phyloP scores from a whole-genome alignment of 2,113 vertebrate genomes.

The Oryzias woworae region DNA sequence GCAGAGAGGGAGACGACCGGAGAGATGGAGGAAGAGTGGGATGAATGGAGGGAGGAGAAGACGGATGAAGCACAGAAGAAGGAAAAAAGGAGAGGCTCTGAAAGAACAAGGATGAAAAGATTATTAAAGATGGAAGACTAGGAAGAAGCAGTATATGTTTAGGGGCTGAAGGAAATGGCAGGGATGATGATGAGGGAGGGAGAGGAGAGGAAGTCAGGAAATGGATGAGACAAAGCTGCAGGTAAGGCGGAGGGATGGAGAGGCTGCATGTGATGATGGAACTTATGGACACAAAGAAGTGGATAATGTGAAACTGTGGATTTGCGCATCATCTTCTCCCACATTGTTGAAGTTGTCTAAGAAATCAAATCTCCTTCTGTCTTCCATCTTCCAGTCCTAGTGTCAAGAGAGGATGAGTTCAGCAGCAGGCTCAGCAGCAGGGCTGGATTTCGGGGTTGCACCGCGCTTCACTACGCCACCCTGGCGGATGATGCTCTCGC shows the following conservation, averaged over 20 bases:
- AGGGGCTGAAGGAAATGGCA: slow-evolving; percentile 53
- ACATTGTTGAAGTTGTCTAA: no score
- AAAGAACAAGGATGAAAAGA: slow-evolving; percentile 32
- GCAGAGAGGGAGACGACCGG: slow-evolving; percentile 60
- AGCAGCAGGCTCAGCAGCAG: slow-evolving; percentile 89
- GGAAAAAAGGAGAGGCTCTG: slow-evolving; percentile 27
- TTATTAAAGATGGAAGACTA: slow-evolving; percentile 35
- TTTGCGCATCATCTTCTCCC: no score
- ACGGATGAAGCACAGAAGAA: slow-evolving; percentile 55
- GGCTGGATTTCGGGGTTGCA: slow-evolving; percentile 91
- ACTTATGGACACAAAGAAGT: slow-evolving; percentile 57
- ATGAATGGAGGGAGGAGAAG: slow-evolving; percentile 56
- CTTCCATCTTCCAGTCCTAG: slow-evolving; percentile 80
- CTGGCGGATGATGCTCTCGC: slow-evolving; percentile 84
- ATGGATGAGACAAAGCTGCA: slow-evolving; percentile 65
- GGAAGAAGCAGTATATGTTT: slow-evolving; percentile 32
- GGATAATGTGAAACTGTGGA: no score
- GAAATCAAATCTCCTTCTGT: background rate
- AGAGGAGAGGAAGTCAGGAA: slow-evolving; percentile 66
- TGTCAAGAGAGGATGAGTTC: slow-evolving; percentile 94
- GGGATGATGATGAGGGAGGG: slow-evolving; percentile 30
- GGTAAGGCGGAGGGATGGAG: slow-evolving; percentile 40
- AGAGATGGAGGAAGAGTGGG: slow-evolving; percentile 59
- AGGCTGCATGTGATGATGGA: slow-evolving; percentile 59
- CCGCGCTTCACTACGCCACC: slow-evolving; percentile 90